A percentile compares a stretch with the other conserved stretches of the same genome.
These are phyloP conservation scores for Halocaridina rubra DNA, from an alignment of 2,888 invertebrate species.

Conservation along the genomic window DNA sequence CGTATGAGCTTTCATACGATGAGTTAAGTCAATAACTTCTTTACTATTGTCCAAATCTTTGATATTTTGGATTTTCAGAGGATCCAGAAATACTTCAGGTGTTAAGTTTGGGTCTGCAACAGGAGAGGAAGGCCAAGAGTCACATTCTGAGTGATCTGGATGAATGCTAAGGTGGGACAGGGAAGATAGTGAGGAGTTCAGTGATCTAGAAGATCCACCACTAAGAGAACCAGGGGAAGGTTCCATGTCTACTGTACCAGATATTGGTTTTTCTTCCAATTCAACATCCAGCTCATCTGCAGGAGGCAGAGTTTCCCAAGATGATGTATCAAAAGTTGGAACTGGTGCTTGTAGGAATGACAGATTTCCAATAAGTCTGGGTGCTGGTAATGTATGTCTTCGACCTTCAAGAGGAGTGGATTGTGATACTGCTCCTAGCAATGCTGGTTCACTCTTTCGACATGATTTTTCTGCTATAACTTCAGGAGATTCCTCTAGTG, in stretches of 20 bases:
- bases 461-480: not conserved
- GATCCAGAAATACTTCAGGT: not conserved
- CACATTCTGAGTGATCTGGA: slow-evolving; percentile 31
- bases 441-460: slow-evolving; percentile 17
- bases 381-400: slow-evolving; percentile 55
- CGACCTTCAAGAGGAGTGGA: slow-evolving; percentile 30
- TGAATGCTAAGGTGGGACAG: slow-evolving; percentile 49
- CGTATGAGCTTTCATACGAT: not conserved
- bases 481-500: not conserved
- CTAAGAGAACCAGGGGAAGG: slow-evolving; percentile 2
- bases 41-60: not conserved
- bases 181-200: slow-evolving; percentile 59
- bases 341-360: slow-evolving; percentile 9
- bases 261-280: slow-evolving; percentile 58
- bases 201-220: slow-evolving; percentile 38
- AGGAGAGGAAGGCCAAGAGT: slow-evolving; percentile 47
- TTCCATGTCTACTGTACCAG: not conserved
- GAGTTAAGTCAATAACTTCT: not conserved
- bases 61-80: not conserved
- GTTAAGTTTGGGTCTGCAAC: not conserved
- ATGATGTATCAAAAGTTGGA: slow-evolving; percentile 52
- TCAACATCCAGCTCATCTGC: slow-evolving; percentile 60
- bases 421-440: not conserved
- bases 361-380: not conserved
- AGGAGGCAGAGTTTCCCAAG: slow-evolving; percentile 62